Conservation (phyloP, 2,113 vertebrate genomes). For the Heteronetta atricapilla region DNA sequence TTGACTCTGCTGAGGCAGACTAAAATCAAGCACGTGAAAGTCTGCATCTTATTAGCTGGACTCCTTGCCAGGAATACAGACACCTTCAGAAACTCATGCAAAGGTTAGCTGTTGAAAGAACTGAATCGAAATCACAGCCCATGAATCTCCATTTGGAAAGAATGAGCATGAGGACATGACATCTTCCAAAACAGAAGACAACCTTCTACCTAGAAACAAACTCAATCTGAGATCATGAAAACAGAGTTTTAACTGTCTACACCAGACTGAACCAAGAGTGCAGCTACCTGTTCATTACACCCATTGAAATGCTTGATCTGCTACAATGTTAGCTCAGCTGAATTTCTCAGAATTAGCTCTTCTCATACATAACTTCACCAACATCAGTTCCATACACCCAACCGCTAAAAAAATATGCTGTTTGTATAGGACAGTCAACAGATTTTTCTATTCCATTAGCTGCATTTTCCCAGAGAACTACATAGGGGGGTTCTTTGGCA, state of each 20-base stretch:
- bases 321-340: not conserved
- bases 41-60: not conserved
- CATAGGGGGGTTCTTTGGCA: not conserved
- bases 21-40: not conserved
- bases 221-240: not conserved
- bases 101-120: not conserved
- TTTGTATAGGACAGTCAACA: not conserved
- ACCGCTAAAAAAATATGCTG: not conserved
- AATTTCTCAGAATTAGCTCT: not conserved
- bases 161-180: not conserved
- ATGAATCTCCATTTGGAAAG: not conserved
- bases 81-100: not conserved
- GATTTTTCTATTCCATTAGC: not conserved
- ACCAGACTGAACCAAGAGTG: not conserved
- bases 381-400: accelerated
- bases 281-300: not conserved
- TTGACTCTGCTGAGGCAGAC: not conserved
- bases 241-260: not conserved
- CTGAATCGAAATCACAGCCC: not conserved
- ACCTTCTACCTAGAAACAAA: not conserved
- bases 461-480: not conserved
- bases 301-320: not conserved
- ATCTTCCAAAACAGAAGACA: not conserved
- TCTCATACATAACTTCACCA: not conserved
- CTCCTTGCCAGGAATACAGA: not conserved